phyloP scores from a whole-genome alignment of 2,797 vertebrate genomes.

The Pelochelys cantorii region DNA sequence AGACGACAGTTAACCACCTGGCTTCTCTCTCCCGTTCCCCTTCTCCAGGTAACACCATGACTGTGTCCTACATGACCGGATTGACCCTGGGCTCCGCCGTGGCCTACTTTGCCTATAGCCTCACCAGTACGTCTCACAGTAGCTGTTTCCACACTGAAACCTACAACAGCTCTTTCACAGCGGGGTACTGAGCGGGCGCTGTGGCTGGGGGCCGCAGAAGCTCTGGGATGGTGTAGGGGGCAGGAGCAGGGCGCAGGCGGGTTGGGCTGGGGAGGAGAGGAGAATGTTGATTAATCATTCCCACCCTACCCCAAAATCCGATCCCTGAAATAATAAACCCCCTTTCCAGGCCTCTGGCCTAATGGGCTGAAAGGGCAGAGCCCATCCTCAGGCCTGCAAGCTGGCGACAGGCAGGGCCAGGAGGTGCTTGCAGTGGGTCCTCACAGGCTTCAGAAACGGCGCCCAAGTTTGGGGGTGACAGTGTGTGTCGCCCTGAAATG shows the following conservation, averaged over 20 bases:
- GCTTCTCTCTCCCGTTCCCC: not conserved
- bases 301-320: not conserved
- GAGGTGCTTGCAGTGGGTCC: not conserved
- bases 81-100: constrained; percentile 94
- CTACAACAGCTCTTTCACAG: constrained; percentile 77
- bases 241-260: no score
- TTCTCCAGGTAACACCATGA: constrained; percentile 96
- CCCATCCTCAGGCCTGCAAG: not conserved
- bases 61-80: constrained; percentile 97
- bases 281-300: not conserved
- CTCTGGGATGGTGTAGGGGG: no score
- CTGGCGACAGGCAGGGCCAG: not conserved
- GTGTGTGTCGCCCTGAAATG: not conserved
- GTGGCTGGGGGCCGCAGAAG: not conserved
- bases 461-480: not conserved
- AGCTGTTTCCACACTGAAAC: constrained; percentile 77
- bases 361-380: not conserved
- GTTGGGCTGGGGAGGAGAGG: not conserved
- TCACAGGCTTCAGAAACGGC: not conserved
- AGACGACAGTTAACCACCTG: rapidly evolving
- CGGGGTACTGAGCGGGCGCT: constrained; percentile 77
- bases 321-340: not conserved
- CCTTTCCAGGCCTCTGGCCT: not conserved
- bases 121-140: constrained; percentile 83
- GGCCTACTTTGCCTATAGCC: constrained; percentile 94